Evolutionary conservation across 2,797 vertebrate genomes (phyloP).

Genomic region (Liasis olivaceus): DNA sequence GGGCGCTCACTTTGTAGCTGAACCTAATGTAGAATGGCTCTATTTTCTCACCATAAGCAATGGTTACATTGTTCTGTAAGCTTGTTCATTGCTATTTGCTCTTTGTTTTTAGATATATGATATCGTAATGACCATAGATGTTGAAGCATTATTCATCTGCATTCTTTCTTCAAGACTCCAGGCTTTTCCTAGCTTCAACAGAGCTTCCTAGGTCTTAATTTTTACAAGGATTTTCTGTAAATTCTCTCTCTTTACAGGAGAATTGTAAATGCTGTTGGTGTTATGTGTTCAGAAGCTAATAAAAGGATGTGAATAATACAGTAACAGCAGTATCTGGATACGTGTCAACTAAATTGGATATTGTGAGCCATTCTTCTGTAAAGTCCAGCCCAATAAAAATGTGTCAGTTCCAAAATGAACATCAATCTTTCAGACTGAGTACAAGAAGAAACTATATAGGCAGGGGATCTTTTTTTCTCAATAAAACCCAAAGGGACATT

Average conservation of each 20-base stretch:
- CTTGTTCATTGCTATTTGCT: not conserved
- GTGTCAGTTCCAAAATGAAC: slow-evolving; percentile 16
- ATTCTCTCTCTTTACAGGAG: not conserved
- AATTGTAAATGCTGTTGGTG: slow-evolving; percentile 1
- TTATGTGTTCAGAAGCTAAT: not conserved
- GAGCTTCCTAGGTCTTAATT: slow-evolving; percentile 4
- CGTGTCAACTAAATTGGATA: not conserved
- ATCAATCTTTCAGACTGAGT: slow-evolving; percentile 8
- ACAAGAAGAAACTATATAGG: slow-evolving; percentile 16
- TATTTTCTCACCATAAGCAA: not conserved
- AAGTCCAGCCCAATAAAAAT: slow-evolving; percentile 6
- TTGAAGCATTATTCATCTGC: not conserved
- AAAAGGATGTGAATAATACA: not conserved
- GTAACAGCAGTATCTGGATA: not conserved
- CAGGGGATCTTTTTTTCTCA: not conserved
- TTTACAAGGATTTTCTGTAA: slow-evolving; percentile 11
- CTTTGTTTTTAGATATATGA: not conserved
- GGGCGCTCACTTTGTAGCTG: not conserved
- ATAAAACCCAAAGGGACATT: slow-evolving; percentile 1
- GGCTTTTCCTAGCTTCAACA: slow-evolving; percentile 22
- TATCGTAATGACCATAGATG: not conserved
- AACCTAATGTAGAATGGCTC: not conserved
- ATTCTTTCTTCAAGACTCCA: slow-evolving; percentile 7
- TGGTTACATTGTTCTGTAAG: not conserved
- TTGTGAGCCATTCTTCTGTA: not conserved